A percentile compares a stretch with the other conserved stretches of the same genome.
phyloP scores from a whole-genome alignment of 30 jellyfish, hydroid and myxozoan species.

The Pelagia noctiluca region DNA sequence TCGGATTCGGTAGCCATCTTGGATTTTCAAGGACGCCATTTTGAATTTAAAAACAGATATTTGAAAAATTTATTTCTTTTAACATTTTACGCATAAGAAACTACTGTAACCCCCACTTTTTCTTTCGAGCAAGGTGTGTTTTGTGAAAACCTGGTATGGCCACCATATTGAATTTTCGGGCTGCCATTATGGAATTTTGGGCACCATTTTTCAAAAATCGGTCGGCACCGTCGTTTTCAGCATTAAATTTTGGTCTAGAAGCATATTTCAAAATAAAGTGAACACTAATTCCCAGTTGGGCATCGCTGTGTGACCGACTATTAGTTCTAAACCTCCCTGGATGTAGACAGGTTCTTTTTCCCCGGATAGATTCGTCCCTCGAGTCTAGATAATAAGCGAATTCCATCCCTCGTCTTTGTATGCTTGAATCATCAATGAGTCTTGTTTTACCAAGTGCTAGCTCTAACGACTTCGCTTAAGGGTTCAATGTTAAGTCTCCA shows the following conservation, averaged over 20 bases:
- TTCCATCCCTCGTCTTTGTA: too few species aligned
- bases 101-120: background rate
- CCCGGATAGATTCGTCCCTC: too few species aligned
- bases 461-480: too few species aligned
- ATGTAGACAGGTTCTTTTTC: too few species aligned
- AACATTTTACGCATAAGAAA: slow-evolving; percentile 6
- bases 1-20: background rate
- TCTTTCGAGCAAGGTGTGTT: slow-evolving; percentile 1
- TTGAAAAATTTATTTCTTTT: background rate
- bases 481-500: too few species aligned
- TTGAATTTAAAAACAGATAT: background rate
- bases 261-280: background rate
- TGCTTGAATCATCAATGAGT: too few species aligned
- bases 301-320: too few species aligned
- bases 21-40: background rate
- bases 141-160: background rate
- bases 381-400: too few species aligned
- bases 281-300: too few species aligned
- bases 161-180: slow-evolving; percentile 53
- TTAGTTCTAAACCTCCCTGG: too few species aligned
- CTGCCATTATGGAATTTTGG: slow-evolving; percentile 52
- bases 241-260: slow-evolving; percentile 13
- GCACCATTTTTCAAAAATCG: slow-evolving; percentile 44
- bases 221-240: slow-evolving; percentile 47
- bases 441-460: too few species aligned